A percentile compares a stretch with the other conserved stretches of the same genome.
Evolutionary conservation across 64 coral and sea anemone genomes (phyloP).

Genomic region (Platygyra sinensis): DNA sequence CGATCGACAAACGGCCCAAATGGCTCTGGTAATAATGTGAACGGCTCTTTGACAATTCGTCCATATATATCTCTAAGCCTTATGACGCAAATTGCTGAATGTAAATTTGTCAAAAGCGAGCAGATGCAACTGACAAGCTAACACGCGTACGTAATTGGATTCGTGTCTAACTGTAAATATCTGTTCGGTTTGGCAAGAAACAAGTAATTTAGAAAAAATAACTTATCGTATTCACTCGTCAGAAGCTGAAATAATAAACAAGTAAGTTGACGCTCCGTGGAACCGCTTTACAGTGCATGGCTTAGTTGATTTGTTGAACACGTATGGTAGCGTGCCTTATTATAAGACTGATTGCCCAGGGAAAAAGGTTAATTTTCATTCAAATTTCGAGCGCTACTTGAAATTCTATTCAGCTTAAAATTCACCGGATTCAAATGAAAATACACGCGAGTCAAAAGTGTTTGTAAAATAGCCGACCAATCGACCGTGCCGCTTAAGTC

Average conservation of each 20-base stretch:
- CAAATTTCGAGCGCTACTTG: background rate
- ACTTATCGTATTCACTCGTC: no score
- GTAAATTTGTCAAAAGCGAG: constrained; percentile 39
- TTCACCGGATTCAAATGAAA: background rate
- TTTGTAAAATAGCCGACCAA: no score
- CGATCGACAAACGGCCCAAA: background rate
- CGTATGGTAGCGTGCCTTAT: no score
- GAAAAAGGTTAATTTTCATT: background rate
- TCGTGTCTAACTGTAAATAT: background rate
- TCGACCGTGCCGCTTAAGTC: no score
- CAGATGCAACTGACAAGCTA: background rate
- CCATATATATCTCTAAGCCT: background rate
- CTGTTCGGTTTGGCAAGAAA: background rate
- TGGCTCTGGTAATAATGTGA: background rate
- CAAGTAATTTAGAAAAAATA: no score
- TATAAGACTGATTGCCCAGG: no score
- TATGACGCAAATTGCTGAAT: constrained; percentile 23
- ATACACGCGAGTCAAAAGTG: background rate
- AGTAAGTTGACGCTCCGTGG: no score
- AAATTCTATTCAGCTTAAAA: background rate
- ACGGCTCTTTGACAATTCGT: constrained; percentile 21
- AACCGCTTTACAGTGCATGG: no score
- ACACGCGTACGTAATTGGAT: background rate
- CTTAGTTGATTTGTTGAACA: no score
- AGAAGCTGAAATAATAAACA: no score